Base-by-base conservation (phyloP, 2,797 vertebrate genomes). In the Cyprinella venusta region DNA sequence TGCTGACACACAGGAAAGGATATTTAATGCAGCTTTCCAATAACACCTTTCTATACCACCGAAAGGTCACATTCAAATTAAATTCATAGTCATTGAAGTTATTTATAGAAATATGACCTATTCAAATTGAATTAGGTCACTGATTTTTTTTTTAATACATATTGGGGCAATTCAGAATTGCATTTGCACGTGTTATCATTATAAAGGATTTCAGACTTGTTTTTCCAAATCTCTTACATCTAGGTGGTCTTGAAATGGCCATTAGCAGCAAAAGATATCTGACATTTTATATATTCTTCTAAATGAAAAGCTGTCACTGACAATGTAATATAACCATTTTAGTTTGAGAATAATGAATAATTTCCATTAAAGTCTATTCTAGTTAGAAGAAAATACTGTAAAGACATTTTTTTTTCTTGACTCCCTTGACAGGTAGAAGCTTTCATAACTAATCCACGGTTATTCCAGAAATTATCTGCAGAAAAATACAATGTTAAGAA, bases 221-320 rank as follows among this genome's bases (percentile, higher is more conserved):
- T 67, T 81, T 78, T 38, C 24, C 33, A 33, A 77, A 50, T 69
- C 30, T 68, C 12, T 45, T 18, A 42, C 8, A 36, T 56, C 30
- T 70, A 24, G 13, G n/a, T 76, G 64, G 52, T 18, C 21, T 33
- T 82, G 36, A 82, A 82, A 76, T 21, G 18, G 19, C 33, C 36
- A 76, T 82, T 36, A 81, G 30, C 2, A 74, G 42, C 40, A 45
- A 52, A 74, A 15, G 33, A 52, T 74, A 50, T 33, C 36, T 59
- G 56, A 52, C 3, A 0, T 56, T 56, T 76, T 3, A 64, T 74
- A 52, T 67, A 40, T 67, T 40, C 42, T 50, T 36, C 21, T 70
- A 76, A 70, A 78, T 78, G 13, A 77, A 71, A 76, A 33, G 38
- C 64, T 38, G 81, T 63, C 65, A 70, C 26, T 50, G 8, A 63